Base-by-base conservation (phyloP, 2,888 invertebrate species). In the Tenthredo mesomela region DNA sequence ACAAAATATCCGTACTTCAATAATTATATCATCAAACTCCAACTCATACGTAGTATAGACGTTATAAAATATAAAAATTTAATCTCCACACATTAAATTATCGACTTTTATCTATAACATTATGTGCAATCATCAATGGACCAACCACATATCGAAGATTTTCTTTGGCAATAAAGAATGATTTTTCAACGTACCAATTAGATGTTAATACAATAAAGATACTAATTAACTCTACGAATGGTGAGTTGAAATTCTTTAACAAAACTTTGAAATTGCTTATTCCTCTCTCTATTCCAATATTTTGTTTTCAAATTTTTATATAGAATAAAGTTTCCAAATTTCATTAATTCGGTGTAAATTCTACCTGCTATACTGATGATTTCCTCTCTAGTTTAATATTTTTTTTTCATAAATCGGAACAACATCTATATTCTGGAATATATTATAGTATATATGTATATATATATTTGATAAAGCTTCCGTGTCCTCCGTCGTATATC, bases 111-210 rank as follows among this genome's bases (percentile, higher is more conserved):
- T 70, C 12, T 70, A 6, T 6, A 71, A 71, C 15, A 6, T 71
- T 37, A 37, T 10, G 73, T 70, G 70, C 73, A 15, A 73, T 47
- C 47, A 37, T 37, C 43, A 25, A 21, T 75, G 75, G 75, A 75
- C 47, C 75, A 75, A 47, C 21, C 75, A 75, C 75, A 47, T 75
- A 75, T 75, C 75, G n/a, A 75, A 75, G 4, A 47, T 75, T 47
- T 2, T 50, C 29, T 47, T 25, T 47, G 43, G 50, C 75, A 75
- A 75, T 75, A 25, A 21, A 75, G 21, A 47, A 75, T 75, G 12
- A 25, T 47, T 75, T 47, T 15, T 50, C 21, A 75, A 43, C 21
- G 29, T 47, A 75, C 75, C 75, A 50, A 77, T 77, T 54, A 77
- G 29, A 33, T 33, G 9, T 29, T 25, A 29, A 50, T 6, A 29